phyloP scores from a whole-genome alignment of 2,113 vertebrate genomes.

The Pollachius pollachius region DNA sequence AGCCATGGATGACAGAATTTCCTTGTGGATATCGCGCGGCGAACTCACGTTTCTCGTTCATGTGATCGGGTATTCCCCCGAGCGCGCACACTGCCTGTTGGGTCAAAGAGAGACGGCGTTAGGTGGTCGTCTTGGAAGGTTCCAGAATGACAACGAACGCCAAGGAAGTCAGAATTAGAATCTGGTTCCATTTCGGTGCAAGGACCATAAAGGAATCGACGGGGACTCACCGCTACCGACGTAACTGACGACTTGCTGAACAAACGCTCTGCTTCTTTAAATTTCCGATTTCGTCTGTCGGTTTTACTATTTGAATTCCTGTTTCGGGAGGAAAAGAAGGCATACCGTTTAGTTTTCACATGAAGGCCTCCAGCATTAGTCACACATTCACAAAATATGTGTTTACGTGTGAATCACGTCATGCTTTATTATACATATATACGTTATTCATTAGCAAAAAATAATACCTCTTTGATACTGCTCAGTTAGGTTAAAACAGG shows the following conservation, averaged over 20 bases:
- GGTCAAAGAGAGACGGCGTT: constrained; percentile 5
- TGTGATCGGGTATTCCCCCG: constrained; percentile 94
- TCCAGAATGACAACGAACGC: background rate
- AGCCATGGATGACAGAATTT: no score
- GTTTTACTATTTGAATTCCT: constrained; percentile 98
- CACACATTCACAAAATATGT: no score
- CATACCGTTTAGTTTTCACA: no score
- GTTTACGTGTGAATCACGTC: no score
- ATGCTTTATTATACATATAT: no score
- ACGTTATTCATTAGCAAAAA: no score
- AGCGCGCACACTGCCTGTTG: constrained; percentile 90
- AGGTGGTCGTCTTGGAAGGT: background rate
- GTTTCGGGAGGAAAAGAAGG: constrained; percentile 18
- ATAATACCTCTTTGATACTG: no score
- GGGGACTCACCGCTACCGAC: constrained; percentile 87
- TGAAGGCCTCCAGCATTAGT: no score
- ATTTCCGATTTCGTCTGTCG: constrained; percentile 93
- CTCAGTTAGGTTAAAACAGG: no score
- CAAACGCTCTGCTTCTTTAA: constrained; percentile 95
- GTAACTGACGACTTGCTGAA: constrained; percentile 99
- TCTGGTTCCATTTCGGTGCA: no score
- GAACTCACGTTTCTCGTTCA: constrained; percentile 95
- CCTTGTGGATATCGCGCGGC: no score
- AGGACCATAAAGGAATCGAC: background rate
- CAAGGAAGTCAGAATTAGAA: background rate